These are phyloP conservation scores for Sarcoramphus papa DNA, from an alignment of 2,797 vertebrate species.

Conservation along the genomic window DNA sequence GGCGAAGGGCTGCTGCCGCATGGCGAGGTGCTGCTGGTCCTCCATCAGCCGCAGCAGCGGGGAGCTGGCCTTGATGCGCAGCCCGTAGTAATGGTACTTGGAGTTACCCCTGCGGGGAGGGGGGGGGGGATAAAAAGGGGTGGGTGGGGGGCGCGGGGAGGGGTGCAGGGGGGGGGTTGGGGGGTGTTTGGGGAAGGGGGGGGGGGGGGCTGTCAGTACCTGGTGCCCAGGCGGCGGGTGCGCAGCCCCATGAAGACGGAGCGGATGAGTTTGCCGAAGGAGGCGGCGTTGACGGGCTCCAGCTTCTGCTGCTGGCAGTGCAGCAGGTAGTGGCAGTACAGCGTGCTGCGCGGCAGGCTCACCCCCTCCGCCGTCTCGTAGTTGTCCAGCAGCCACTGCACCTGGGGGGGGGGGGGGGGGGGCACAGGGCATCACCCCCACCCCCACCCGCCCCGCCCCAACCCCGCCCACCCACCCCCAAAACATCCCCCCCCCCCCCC, in stretches of 20 bases:
- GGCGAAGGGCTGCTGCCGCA: constrained; percentile 91
- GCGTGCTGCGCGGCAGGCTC: constrained; percentile 89
- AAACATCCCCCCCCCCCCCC: too few species aligned
- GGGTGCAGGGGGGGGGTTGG: too few species aligned
- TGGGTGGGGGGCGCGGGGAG: too few species aligned
- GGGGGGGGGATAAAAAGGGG: too few species aligned
- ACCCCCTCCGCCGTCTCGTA: constrained; percentile 93
- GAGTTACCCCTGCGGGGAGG: constrained; percentile 88
- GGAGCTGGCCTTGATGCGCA: constrained; percentile 90
- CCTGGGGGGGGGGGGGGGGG: constrained; percentile 69
- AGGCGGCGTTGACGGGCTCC: constrained; percentile 91
- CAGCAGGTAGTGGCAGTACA: constrained; percentile 93
- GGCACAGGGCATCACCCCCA: too few species aligned
- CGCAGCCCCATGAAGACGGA: constrained; percentile 91
- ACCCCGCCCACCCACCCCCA: too few species aligned
- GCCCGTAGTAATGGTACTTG: constrained; percentile 94
- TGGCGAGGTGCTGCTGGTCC: constrained; percentile 91
- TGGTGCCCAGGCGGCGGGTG: constrained; percentile 50
- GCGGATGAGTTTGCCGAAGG: constrained; percentile 93
- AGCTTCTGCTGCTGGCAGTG: constrained; percentile 94
- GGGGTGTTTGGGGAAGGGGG: neutral
- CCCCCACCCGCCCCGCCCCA: too few species aligned
- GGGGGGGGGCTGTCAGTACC: neutral
- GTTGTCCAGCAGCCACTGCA: constrained; percentile 93
- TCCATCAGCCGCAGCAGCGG: constrained; percentile 87